Conservation (phyloP, 30 jellyfish, hydroid and myxozoan genomes). For the Hydractinia symbiolongicarpus region DNA sequence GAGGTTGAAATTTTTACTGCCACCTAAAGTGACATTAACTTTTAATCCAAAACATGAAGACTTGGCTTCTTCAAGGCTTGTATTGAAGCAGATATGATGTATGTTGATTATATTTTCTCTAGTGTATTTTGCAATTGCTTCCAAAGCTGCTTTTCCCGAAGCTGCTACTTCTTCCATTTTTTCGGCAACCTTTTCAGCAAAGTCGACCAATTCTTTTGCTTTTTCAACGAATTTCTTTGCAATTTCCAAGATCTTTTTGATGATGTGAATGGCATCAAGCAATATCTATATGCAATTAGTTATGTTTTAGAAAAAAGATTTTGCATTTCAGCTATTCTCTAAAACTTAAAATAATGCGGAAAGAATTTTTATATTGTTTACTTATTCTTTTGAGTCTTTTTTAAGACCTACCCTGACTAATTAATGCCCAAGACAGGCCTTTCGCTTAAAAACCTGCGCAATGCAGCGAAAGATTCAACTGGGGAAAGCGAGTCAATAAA, state of each 20-base stretch:
- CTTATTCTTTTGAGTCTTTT: too few relatives aligned
- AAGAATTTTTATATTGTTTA: too few relatives aligned
- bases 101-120: constrained; percentile 44
- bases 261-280: neutral
- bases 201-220: constrained; percentile 27
- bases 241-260: constrained; percentile 19
- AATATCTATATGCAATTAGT: neutral
- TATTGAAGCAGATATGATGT: constrained; percentile 67
- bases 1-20: constrained; percentile 37
- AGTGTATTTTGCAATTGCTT: constrained; percentile 9
- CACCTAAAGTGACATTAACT: constrained; percentile 52
- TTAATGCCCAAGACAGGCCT: too few relatives aligned
- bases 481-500: too few relatives aligned
- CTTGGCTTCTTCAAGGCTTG: constrained; percentile 58
- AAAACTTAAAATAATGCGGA: too few relatives aligned
- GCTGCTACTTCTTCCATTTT: constrained; percentile 33
- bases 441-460: too few relatives aligned
- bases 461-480: too few relatives aligned
- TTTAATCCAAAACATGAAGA: constrained; percentile 49
- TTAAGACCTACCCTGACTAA: too few relatives aligned
- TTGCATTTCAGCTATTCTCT: too few relatives aligned
- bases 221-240: constrained; percentile 23
- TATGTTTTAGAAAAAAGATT: too few relatives aligned
- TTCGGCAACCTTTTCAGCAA: constrained; percentile 32
- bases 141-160: constrained; percentile 12